These are phyloP conservation scores for Pollenia angustigena DNA, from an alignment of 2,888 invertebrate species.

Conservation along the genomic window DNA sequence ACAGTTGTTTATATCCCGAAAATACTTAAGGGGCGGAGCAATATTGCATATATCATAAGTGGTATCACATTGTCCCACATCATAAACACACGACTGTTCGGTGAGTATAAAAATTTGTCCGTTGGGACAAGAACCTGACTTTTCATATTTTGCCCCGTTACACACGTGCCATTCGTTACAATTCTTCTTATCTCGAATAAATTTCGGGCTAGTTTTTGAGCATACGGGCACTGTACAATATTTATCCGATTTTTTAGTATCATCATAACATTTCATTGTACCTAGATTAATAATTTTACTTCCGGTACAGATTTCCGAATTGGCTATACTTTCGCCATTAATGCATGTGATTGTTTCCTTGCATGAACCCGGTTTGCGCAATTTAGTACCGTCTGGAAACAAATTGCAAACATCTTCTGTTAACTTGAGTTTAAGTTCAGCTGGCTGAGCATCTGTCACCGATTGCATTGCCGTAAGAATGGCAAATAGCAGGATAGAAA, in stretches of 20 bases:
- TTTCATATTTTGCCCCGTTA: neutral
- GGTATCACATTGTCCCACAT: conserved; percentile 74
- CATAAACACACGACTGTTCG: conserved; percentile 75
- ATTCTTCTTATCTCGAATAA: conserved; percentile 75
- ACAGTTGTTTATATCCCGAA: conserved; percentile 78
- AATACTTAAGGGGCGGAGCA: conserved; percentile 65
- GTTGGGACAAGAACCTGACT: conserved; percentile 73
- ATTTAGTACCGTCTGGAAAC: conserved; percentile 74
- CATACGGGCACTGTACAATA: conserved; percentile 73
- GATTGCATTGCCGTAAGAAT: conserved; percentile 1
- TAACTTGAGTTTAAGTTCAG: neutral
- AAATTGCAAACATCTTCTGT: conserved; percentile 78
- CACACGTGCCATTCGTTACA: conserved; percentile 79
- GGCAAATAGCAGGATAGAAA: neutral
- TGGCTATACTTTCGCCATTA: conserved; percentile 51
- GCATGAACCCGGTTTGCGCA: conserved; percentile 80
- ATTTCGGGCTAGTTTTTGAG: conserved; percentile 70
- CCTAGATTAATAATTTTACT: conserved; percentile 57
- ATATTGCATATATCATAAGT: conserved; percentile 77
- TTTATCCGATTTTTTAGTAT: conserved; percentile 59
- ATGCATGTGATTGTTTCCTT: conserved; percentile 75
- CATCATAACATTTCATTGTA: conserved; percentile 51
- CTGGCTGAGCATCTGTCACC: neutral
- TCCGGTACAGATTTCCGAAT: conserved; percentile 24
- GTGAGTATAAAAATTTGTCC: conserved; percentile 75